Percentiles rank a stretch among this genome's conserved stretches.
phyloP scores from a whole-genome alignment of 2,888 invertebrate genomes.

The Andrena bicolor region DNA sequence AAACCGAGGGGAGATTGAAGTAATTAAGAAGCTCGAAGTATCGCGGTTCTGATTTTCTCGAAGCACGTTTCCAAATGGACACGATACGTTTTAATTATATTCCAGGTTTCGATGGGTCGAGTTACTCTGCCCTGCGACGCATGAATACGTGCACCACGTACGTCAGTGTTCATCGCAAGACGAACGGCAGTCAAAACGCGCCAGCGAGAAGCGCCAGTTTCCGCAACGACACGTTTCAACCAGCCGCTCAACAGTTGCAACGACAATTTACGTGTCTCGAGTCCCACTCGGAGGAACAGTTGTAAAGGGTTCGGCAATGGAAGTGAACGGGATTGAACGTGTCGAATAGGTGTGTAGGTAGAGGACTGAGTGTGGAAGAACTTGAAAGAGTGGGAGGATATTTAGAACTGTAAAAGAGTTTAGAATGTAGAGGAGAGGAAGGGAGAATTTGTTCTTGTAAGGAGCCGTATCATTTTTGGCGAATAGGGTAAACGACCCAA shows the following conservation, averaged over 20 bases:
- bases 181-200: slow-evolving; percentile 74
- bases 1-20: too few species aligned
- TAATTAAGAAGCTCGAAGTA: too few species aligned
- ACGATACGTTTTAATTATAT: slow-evolving; percentile 39
- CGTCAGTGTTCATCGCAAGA: slow-evolving; percentile 87
- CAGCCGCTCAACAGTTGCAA: slow-evolving; percentile 58
- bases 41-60: neutral
- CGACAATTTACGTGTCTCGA: slow-evolving; percentile 70
- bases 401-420: too few species aligned
- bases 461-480: neutral
- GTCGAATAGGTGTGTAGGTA: neutral
- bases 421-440: too few species aligned
- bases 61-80: neutral
- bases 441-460: too few species aligned
- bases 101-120: slow-evolving; percentile 85
- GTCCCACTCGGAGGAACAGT: slow-evolving; percentile 75
- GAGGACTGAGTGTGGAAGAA: neutral
- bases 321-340: neutral
- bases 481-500: too few species aligned
- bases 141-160: slow-evolving; percentile 89
- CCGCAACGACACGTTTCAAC: slow-evolving; percentile 67
- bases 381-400: too few species aligned
- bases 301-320: slow-evolving; percentile 61
- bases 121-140: slow-evolving; percentile 87
- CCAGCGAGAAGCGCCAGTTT: slow-evolving; percentile 76